These are phyloP conservation scores for Leiothrix lutea DNA, from an alignment of 2,113 vertebrate genomes.

Conservation along the genomic window DNA sequence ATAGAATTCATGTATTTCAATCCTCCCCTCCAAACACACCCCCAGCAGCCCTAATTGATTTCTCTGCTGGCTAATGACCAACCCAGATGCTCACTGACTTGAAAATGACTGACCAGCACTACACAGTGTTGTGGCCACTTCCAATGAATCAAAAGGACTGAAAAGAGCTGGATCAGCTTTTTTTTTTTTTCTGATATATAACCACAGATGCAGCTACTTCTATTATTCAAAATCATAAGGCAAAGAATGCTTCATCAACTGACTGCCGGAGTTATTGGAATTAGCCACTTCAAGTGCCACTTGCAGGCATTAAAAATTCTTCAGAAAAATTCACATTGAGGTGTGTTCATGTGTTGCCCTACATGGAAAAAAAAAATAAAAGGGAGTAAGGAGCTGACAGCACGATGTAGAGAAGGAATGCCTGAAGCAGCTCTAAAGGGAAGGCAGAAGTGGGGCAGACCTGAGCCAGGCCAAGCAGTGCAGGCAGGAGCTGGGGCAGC, in stretches of 20 bases:
- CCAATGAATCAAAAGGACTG: not conserved
- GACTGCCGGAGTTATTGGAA: not conserved
- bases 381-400: not conserved
- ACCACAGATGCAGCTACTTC: not conserved
- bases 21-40: not conserved
- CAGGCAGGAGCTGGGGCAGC: not conserved
- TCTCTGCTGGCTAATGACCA: not conserved
- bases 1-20: not conserved
- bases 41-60: not conserved
- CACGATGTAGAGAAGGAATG: accelerated
- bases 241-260: not conserved
- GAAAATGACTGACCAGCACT: not conserved
- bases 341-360: not conserved
- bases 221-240: not conserved
- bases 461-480: not conserved
- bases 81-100: not conserved
- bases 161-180: not conserved
- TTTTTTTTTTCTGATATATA: not conserved
- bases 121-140: not conserved
- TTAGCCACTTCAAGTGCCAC: not conserved
- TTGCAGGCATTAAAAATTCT: not conserved
- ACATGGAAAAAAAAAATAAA: no score
- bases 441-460: not conserved
- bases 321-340: not conserved
- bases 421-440: not conserved